Conservation (phyloP, 2,888 invertebrate genomes). For the Liodrosophila aerea region DNA sequence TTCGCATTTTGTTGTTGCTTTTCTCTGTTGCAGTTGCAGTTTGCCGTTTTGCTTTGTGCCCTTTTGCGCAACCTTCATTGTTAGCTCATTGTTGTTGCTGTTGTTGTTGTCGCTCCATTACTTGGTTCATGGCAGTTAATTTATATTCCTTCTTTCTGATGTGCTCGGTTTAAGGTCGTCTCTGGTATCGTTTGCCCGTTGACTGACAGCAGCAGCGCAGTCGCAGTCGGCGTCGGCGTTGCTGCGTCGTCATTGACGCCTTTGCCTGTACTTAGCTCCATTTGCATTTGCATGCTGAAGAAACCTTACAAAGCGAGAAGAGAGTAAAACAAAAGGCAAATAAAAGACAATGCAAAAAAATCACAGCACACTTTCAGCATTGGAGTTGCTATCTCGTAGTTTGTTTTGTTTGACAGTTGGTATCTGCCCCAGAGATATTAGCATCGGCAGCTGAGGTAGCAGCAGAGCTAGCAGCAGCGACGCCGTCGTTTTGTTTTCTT, state of each 20-base stretch:
- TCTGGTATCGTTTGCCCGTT: slow-evolving; percentile 22
- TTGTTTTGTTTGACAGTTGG: slow-evolving; percentile 73
- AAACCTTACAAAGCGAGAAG: slow-evolving; percentile 42
- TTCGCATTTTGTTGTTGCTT: background rate
- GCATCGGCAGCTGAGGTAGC: slow-evolving; percentile 14
- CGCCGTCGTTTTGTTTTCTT: slow-evolving; percentile 56
- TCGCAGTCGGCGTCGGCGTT: slow-evolving; percentile 3
- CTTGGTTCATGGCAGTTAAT: slow-evolving; percentile 71
- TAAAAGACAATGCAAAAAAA: slow-evolving; percentile 41
- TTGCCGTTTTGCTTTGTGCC: slow-evolving; percentile 67
- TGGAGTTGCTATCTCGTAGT: slow-evolving; percentile 63
- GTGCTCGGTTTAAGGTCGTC: slow-evolving; percentile 56
- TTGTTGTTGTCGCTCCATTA: slow-evolving; percentile 62
- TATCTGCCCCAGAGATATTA: slow-evolving; percentile 49
- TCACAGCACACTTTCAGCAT: slow-evolving; percentile 65
- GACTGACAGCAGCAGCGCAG: slow-evolving; percentile 39
- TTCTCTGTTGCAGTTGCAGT: slow-evolving; percentile 42
- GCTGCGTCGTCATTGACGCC: slow-evolving; percentile 66
- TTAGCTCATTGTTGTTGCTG: slow-evolving; percentile 39
- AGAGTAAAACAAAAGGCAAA: slow-evolving; percentile 18
- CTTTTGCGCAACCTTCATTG: slow-evolving; percentile 51
- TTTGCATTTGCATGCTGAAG: slow-evolving; percentile 52
- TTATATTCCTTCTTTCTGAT: too few relatives aligned
- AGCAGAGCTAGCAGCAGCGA: slow-evolving; percentile 5
- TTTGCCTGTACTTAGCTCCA: slow-evolving; percentile 58